Percentiles rank a stretch among this genome's conserved stretches.
phyloP scores from a whole-genome alignment of 1,140 invertebrate species.

The Battus philenor region DNA sequence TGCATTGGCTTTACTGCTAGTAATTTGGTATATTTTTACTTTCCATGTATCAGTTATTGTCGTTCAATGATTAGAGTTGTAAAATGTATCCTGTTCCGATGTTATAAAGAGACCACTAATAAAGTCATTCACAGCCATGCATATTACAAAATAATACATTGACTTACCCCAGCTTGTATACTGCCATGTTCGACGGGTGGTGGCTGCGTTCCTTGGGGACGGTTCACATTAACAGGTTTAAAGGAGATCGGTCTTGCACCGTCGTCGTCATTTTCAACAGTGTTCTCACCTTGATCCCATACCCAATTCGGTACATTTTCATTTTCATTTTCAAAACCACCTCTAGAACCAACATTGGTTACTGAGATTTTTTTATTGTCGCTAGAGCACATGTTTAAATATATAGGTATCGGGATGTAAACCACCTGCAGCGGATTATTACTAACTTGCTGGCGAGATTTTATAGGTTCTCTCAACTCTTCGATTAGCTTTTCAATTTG shows the following conservation, averaged over 20 bases:
- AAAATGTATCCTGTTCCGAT: too few relatives aligned
- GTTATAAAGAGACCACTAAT: too few relatives aligned
- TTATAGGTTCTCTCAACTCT: neutral
- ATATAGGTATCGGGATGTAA: neutral
- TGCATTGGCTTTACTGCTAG: too few relatives aligned
- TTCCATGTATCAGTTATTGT: too few relatives aligned
- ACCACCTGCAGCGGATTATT: neutral
- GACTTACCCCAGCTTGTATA: conserved; percentile 16
- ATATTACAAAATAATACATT: neutral
- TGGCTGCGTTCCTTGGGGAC: conserved; percentile 25
- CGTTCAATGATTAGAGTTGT: too few relatives aligned
- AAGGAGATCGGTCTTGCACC: conserved; percentile 48
- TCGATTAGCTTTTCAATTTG: neutral
- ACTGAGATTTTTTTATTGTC: too few relatives aligned
- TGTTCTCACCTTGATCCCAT: neutral
- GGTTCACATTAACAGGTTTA: conserved; percentile 34
- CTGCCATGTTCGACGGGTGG: conserved; percentile 29
- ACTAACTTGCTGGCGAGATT: neutral
- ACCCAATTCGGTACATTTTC: too few relatives aligned
- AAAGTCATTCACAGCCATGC: neutral
- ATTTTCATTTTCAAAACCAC: too few relatives aligned
- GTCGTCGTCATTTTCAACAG: conserved; percentile 28
- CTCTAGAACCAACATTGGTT: too few relatives aligned
- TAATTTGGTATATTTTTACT: too few relatives aligned
- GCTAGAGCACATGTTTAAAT: too few relatives aligned